A percentile compares a stretch with the other conserved stretches of the same genome.
Conservation (phyloP, 2,797 vertebrate species). For the Apodemus agrarius region DNA sequence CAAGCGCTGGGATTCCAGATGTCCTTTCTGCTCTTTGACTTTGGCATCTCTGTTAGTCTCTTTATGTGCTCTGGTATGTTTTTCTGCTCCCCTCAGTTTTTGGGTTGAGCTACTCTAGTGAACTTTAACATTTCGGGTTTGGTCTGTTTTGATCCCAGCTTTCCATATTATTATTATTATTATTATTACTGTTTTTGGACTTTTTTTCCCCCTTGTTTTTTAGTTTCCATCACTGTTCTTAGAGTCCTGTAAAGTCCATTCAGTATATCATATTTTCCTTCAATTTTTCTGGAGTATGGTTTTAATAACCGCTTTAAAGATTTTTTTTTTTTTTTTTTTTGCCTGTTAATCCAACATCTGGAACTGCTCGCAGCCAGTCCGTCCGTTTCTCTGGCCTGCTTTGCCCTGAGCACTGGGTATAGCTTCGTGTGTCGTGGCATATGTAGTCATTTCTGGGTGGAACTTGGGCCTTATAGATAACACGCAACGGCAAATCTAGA, state of each 20-base stretch:
- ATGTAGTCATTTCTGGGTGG: constrained; percentile 42
- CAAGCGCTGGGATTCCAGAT: background rate
- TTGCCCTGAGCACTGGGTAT: background rate
- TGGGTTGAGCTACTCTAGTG: background rate
- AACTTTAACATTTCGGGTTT: constrained; percentile 49
- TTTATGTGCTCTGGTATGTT: constrained; percentile 16
- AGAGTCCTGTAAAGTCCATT: constrained; percentile 26
- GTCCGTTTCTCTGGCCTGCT: background rate
- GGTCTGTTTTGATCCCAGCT: background rate
- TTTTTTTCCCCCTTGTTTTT: background rate
- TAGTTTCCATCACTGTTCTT: constrained; percentile 6
- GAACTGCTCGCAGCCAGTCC: background rate
- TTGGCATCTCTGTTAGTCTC: background rate
- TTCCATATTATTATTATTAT: background rate
- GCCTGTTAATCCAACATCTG: constrained; percentile 19
- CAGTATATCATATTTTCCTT: background rate
- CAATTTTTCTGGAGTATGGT: constrained; percentile 17
- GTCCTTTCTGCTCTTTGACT: background rate
- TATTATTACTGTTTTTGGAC: background rate
- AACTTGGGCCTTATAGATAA: constrained; percentile 33
- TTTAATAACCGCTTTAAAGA: constrained; percentile 46
- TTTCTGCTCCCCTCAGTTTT: background rate
- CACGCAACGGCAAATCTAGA: background rate
- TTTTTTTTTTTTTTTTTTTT: background rate
- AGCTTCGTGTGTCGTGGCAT: constrained; percentile 1